Base-by-base conservation (phyloP, 2,797 vertebrate genomes). In the Lacerta bilineata region DNA sequence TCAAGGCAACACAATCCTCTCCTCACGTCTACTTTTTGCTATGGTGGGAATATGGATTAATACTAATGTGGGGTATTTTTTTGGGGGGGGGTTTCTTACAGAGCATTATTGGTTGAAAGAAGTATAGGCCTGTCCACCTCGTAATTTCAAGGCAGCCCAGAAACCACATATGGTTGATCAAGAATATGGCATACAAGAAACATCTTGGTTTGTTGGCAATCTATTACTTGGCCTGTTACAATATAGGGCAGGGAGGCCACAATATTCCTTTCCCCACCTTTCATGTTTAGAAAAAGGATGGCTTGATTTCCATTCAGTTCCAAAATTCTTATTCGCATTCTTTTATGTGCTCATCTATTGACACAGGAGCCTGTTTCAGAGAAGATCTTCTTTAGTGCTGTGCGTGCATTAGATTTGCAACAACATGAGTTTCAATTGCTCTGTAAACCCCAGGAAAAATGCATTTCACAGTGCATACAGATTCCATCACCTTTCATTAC, bases 371-470 rank as follows among this genome's bases (percentile, higher is more conserved):
- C 1, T 41, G 27, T 43, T 92, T 33, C 5, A 61, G 33, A 79
- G 78, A 88, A 87, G 46, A 6, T n/a, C 41, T 27, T 25, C 11
- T 85, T 8, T 1, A 90, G 5, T 89, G 2, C 13, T 85, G 27
- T 36, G 69, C 71, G 84, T 27, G 7, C n/a, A 41, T 29, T 8
- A 74, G 6, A 17, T 75, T 78, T 90, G 7, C 84, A 43, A 41
- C 74, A 76, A 61, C 29, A 68, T 66, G 39, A 39, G 25, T 55
- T 66, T 64, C 68, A 72, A n/a, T 39, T 79, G 66, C 66, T 79
- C 68, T 33, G 27, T n/a, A 69, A 78, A 78, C 29, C 18, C 36
- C 69, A 78, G 41, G 11, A 84, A 55, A 88, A 88, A 88, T n/a
- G 27, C 36, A 71, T 79, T 83, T 79, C 23, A 61, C 41, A 78